Evolutionary conservation across 2,113 vertebrate genomes (phyloP), one percentile per base, ranked within the genome.

Genomic region (Microcebus lehilahytsara): DNA sequence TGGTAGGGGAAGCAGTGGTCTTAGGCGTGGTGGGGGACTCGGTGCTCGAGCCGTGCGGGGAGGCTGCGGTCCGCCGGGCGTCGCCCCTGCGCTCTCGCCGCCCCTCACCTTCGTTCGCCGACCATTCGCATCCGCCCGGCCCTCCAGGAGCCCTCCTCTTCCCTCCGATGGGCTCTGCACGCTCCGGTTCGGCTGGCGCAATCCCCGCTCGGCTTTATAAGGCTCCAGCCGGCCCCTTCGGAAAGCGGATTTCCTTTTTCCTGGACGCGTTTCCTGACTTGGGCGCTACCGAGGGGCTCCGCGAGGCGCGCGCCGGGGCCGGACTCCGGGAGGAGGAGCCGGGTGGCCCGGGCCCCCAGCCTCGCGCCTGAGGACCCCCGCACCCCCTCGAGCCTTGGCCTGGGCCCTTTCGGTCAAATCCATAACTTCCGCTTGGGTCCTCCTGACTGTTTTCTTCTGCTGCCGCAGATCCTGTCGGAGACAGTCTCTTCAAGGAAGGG

Each of bases 211-310:
- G 93, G 98, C 97, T 98, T 98, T 98, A 98, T 98, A 98, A 98
- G 96, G 97, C 98, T 98, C 97, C 95, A 97, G 97, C 87, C 89
- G 84, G 97, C 98, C 98, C 98, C 98, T 99, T 99, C 99, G 98
- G 99, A 99, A 99, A 99, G 99, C 99, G 99, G 99, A 99, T 99
- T 99, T 99, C 99, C 99, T 99, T 99, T 99, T 99, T 99, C 99
- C 99, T 99, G 99, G 99, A 99, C 99, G 99, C 99, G 99, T 99
- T 99, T 99, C 99, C 99, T 99, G 99, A 99, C 98, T 99, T 98
- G 98, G 89, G 97, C 77, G 95, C 97, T 95, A n/a, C 67, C 81
- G 96, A 97, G 98, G 98, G 97, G 97, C 97, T 98, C 96, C 4
- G 93, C 93, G 84, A 94, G 2, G 79, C 90, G 84, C 93, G 89